phyloP scores from a whole-genome alignment of 30 jellyfish, hydroid and myxozoan genomes.

The Nemopilema nomurai region DNA sequence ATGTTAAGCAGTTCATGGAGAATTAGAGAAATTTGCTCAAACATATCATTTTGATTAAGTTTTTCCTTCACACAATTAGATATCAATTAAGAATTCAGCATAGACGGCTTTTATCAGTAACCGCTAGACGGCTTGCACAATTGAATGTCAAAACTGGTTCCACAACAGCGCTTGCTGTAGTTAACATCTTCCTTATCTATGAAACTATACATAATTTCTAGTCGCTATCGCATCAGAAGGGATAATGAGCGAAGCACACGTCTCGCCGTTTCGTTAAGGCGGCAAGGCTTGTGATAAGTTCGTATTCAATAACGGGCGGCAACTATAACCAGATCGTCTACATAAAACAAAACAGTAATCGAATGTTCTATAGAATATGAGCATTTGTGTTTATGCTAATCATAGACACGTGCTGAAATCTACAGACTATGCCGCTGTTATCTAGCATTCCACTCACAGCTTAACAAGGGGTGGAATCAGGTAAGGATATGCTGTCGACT shows the following conservation, averaged over 20 bases:
- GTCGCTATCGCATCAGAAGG: neutral
- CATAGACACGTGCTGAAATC: neutral
- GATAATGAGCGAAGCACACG: neutral
- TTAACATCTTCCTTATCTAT: neutral
- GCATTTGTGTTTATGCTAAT: neutral
- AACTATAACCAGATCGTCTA: neutral
- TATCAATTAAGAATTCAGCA: neutral
- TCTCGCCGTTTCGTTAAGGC: neutral
- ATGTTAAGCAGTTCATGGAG: neutral
- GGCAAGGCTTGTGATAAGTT: neutral
- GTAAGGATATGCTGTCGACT: neutral
- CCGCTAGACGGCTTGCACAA: constrained; percentile 21
- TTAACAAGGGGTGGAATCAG: neutral
- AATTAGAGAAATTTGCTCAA: neutral
- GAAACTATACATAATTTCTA: neutral
- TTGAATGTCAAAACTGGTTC: constrained; percentile 14
- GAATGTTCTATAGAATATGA: neutral
- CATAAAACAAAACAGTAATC: neutral
- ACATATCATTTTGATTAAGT: neutral
- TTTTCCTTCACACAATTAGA: neutral
- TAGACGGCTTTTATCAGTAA: neutral
- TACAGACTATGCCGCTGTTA: neutral
- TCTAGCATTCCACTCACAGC: neutral
- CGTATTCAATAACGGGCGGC: neutral
- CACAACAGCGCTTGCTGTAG: neutral